phyloP scores from a whole-genome alignment of 2,888 invertebrate species.

The Epistrophella euchroma region DNA sequence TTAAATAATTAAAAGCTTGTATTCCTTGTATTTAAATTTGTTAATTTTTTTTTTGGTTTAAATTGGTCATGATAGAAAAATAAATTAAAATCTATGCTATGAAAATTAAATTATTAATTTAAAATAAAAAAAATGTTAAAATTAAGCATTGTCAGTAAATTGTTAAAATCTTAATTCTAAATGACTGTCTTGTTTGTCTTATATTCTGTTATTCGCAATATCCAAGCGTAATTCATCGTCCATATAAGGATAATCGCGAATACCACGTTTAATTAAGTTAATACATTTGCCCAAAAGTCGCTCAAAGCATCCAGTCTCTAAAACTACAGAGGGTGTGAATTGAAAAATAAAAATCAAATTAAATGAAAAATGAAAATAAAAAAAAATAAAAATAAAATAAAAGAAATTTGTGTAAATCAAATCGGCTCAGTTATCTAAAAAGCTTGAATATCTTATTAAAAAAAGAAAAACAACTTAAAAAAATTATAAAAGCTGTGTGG shows the following conservation, averaged over 20 bases:
- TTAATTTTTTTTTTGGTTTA: conserved; percentile 8
- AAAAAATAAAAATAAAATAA: conserved; percentile 20
- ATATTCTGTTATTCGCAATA: conserved; percentile 78
- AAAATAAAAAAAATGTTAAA: background rate
- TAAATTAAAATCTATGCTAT: conserved; percentile 15
- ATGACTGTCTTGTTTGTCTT: conserved; percentile 30
- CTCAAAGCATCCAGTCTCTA: conserved; percentile 83
- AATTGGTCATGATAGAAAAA: conserved; percentile 23
- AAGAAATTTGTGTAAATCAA: conserved; percentile 14
- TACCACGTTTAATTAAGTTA: conserved; percentile 81
- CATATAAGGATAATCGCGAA: conserved; percentile 82
- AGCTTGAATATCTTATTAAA: conserved; percentile 2
- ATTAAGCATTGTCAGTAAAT: background rate
- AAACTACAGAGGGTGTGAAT: conserved; percentile 78
- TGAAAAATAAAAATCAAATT: conserved; percentile 65
- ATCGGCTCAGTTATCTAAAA: background rate
- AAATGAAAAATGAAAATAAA: conserved; percentile 61
- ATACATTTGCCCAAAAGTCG: conserved; percentile 82
- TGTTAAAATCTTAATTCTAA: conserved; percentile 21
- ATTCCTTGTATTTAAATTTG: conserved; percentile 1
- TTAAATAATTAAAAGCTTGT: background rate
- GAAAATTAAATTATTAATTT: background rate
- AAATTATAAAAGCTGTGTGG: background rate
- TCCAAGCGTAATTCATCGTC: conserved; percentile 82
- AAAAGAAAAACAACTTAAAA: background rate